Base-by-base conservation (phyloP, 1,140 invertebrate species). In the Brachionus manjavacas region DNA sequence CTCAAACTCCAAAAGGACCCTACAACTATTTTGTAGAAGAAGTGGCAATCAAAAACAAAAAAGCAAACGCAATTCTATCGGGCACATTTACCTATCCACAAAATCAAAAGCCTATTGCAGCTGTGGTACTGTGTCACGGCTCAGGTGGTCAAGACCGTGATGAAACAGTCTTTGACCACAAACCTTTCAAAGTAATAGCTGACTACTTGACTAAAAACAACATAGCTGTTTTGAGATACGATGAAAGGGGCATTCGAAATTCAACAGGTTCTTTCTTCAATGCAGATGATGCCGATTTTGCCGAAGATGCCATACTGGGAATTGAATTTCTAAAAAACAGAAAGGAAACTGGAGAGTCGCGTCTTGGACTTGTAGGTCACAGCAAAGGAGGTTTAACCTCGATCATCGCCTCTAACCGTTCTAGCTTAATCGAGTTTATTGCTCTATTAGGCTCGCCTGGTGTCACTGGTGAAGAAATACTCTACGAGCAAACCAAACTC, bases 211-310 rank as follows among this genome's bases (percentile, higher is more conserved):
- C 28, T 11, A 72, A 72, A 39, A 35, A 39, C n/a, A 39, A 16
- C n/a, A 72, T 72, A 35, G 68, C 68, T 39, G 68, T 72, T 35
- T 43, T 72, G n/a, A 35, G 68, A 72, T 72, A 35, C 20, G 68
- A 72, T 20, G 68, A 72, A 72, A 35, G 68, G 6, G 68, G 68
- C 6, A 39, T 72, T n/a, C 9, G 68, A 72, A 72, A 72, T 72
- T 72, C 68, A n/a, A 72, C 3, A 20, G 68, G 68, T 39, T 7
- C 41, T 72, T 72, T 72, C 35, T 39, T 16, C 4, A 39, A 9
- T 16, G 68, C 68, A 39, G 39, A 4, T 72, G 68, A 41, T 43
- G 28, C 20, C 0, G 68, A 72, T 72, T 72, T 72, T 72, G 68
- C 68, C 20, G 28, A 72, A n/a, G 68, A 72, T 11, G 68, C 68